Conservation (phyloP, 1,140 invertebrate species). For the Nephila pilipes region DNA sequence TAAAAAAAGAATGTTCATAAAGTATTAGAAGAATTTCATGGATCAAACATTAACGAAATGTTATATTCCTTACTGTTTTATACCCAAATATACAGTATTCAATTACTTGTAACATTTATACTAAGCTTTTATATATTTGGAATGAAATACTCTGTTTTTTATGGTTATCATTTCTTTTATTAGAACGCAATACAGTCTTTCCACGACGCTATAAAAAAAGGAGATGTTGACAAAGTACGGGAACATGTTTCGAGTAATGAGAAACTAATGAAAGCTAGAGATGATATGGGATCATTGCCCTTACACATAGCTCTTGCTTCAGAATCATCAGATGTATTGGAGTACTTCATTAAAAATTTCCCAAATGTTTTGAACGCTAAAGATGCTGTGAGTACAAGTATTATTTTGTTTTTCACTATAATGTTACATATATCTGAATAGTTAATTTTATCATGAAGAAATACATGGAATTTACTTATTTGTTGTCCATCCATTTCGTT, state of each 20-base stretch:
- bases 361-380: conserved; percentile 69
- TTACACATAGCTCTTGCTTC: conserved; percentile 79
- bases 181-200: conserved; percentile 79
- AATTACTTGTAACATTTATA: background rate
- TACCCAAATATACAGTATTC: background rate
- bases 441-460: no score
- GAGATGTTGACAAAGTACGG: conserved; percentile 79
- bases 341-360: conserved; percentile 77
- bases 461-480: no score
- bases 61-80: no score
- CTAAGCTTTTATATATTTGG: background rate
- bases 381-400: conserved; percentile 71
- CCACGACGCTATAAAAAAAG: conserved; percentile 80
- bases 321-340: conserved; percentile 74
- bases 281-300: conserved; percentile 80
- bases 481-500: no score
- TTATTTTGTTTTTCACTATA: no score
- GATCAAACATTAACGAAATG: no score
- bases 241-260: conserved; percentile 79
- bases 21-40: no score
- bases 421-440: no score
- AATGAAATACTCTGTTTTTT: background rate
- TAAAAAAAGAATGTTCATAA: no score
- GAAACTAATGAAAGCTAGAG: conserved; percentile 80
- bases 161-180: background rate